These are phyloP conservation scores for Montipora sp. DNA, from an alignment of 64 coral and sea anemone genomes.

Conservation along the genomic window DNA sequence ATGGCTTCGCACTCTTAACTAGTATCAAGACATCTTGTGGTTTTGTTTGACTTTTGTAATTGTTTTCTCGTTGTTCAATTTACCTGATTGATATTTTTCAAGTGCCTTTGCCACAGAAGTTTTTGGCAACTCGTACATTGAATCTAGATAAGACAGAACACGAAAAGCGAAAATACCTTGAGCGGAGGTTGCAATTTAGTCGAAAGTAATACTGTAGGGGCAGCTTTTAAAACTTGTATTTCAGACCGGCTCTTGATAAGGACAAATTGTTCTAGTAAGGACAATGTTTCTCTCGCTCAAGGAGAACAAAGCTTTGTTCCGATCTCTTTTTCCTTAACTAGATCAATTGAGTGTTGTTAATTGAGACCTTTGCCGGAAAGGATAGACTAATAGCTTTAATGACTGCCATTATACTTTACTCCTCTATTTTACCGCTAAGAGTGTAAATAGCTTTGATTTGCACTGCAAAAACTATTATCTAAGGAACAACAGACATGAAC, in stretches of 20 bases:
- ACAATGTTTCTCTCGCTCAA: too few relatives aligned
- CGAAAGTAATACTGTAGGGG: too few relatives aligned
- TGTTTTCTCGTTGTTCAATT: not conserved
- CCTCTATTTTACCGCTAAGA: not conserved
- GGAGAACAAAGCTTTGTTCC: too few relatives aligned
- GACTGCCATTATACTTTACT: not conserved
- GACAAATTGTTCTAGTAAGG: too few relatives aligned
- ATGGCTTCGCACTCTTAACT: not conserved
- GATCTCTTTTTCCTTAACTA: too few relatives aligned
- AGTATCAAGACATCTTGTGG: not conserved
- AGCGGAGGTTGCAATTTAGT: too few relatives aligned
- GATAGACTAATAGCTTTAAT: conserved; percentile 26
- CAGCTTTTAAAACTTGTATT: not conserved
- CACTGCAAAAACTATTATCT: not conserved
- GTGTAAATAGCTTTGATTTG: conserved; percentile 34
- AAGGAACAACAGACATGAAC: not conserved
- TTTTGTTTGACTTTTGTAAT: conserved; percentile 28
- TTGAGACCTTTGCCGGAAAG: not conserved
- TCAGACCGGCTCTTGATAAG: too few relatives aligned
- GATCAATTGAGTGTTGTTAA: not conserved
- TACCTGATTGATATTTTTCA: not conserved
- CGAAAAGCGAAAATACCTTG: too few relatives aligned
- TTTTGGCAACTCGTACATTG: not conserved
- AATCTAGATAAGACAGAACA: not conserved
- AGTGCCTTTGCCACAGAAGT: not conserved